Percentiles rank a stretch among this genome's conserved stretches.
phyloP scores from a whole-genome alignment of 2,113 vertebrate genomes.

The Istiophorus platypterus region DNA sequence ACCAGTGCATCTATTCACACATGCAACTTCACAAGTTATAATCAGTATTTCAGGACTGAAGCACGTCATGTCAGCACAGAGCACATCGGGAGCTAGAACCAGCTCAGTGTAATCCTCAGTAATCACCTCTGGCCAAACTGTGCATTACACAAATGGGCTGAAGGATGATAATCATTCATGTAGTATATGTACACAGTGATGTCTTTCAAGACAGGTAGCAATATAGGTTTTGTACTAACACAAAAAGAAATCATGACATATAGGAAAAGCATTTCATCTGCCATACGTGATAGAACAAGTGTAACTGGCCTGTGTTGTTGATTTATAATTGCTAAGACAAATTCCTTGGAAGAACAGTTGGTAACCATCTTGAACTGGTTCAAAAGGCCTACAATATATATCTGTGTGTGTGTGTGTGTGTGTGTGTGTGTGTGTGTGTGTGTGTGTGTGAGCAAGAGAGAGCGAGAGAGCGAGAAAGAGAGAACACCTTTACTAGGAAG shows the following conservation, averaged over 20 bases:
- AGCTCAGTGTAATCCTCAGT: conserved; percentile 68
- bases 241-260: background rate
- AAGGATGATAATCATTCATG: conserved; percentile 39
- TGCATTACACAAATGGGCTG: conserved; percentile 55
- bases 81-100: conserved; percentile 56
- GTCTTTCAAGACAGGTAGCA: conserved; percentile 27
- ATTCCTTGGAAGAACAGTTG: background rate
- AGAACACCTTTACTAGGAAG: background rate
- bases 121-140: conserved; percentile 66
- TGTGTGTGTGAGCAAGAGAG: background rate
- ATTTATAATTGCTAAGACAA: background rate
- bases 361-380: conserved; percentile 37
- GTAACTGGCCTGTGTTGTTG: conserved; percentile 21
- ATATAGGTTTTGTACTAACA: background rate
- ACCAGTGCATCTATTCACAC: conserved; percentile 34
- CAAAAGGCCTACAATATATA: background rate
- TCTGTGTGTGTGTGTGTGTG: background rate
- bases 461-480: background rate
- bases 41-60: conserved; percentile 26
- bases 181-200: conserved; percentile 14
- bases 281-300: background rate
- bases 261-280: conserved; percentile 12
- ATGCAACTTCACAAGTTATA: conserved; percentile 33
- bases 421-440: background rate
- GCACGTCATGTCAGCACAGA: conserved; percentile 42